Evolutionary conservation across 2,888 invertebrate genomes (phyloP).

Genomic region (Eugnorisma glareosa): DNA sequence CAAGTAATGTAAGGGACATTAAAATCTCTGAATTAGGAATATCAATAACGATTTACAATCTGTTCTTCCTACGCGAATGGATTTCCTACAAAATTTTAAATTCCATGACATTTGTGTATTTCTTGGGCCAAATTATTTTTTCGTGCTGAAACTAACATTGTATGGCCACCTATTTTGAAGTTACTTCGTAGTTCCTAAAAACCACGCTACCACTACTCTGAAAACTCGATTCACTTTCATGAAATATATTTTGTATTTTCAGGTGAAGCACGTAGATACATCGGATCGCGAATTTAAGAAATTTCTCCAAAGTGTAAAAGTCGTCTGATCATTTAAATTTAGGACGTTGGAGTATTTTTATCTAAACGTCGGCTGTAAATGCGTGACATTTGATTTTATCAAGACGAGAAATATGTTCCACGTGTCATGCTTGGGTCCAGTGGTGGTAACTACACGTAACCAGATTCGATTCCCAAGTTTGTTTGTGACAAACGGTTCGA

Average conservation of each 20-base stretch:
- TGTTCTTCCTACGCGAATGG: conserved; percentile 9
- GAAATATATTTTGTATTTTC: conserved; percentile 27
- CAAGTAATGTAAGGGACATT: not conserved
- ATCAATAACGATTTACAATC: conserved; percentile 13
- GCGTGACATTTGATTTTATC: conserved; percentile 23
- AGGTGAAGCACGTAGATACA: not conserved
- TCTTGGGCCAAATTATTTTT: conserved; percentile 5
- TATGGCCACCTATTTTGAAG: not conserved
- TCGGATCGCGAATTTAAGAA: conserved; percentile 7
- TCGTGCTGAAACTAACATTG: conserved; percentile 1
- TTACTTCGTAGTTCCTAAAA: not conserved
- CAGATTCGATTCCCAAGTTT: conserved; percentile 32
- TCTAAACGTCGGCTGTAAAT: conserved; percentile 21
- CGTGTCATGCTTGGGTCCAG: conserved; percentile 3
- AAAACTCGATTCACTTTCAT: conserved; percentile 38
- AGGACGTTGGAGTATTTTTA: conserved; percentile 48
- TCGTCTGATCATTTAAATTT: conserved; percentile 25
- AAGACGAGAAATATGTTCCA: conserved; percentile 19
- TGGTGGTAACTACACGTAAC: conserved; percentile 3
- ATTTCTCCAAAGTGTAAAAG: conserved; percentile 14
- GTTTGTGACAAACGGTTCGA: not conserved
- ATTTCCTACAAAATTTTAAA: not conserved
- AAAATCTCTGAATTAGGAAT: conserved; percentile 13
- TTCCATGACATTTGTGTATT: not conserved
- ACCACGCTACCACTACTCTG: conserved; percentile 19